Percentiles rank a stretch among this genome's conserved stretches.
Conservation (phyloP, 2,888 invertebrate species). For the Bedellia somnulentella region DNA sequence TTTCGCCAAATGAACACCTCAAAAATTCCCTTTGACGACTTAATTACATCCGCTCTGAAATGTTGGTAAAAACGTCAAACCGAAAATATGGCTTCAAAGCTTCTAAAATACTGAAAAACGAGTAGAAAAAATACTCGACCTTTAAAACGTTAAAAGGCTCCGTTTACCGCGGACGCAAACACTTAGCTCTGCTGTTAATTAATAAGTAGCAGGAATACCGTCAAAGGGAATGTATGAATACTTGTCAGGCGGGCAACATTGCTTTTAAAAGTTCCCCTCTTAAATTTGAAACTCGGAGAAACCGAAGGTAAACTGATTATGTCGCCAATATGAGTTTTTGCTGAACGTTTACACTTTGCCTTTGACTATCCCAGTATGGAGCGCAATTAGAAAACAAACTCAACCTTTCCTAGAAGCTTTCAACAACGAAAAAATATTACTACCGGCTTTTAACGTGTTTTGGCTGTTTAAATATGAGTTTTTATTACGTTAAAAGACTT, state of each 20-base stretch:
- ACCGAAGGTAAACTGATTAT: constrained; percentile 54
- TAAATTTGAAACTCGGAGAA: constrained; percentile 44
- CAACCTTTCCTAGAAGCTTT: constrained; percentile 1
- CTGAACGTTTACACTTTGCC: constrained; percentile 15
- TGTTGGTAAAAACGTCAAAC: constrained; percentile 38
- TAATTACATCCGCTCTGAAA: constrained; percentile 39
- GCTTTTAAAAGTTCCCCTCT: constrained; percentile 55
- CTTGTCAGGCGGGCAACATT: constrained; percentile 43
- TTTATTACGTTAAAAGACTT: too few species aligned
- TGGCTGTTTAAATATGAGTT: too few species aligned
- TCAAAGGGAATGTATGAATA: constrained; percentile 63
- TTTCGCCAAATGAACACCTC: too few species aligned
- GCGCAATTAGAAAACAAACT: background rate
- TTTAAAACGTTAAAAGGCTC: constrained; percentile 57
- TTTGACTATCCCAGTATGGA: constrained; percentile 8
- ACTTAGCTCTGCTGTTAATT: constrained; percentile 58
- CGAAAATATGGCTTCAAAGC: constrained; percentile 45
- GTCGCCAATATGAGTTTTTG: constrained; percentile 43
- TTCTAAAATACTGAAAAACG: constrained; percentile 29
- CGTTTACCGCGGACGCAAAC: constrained; percentile 60
- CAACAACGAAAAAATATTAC: background rate
- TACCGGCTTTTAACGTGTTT: too few species aligned
- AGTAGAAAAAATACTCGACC: constrained; percentile 15
- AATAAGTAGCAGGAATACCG: constrained; percentile 54
- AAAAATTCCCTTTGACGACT: constrained; percentile 20